Base-by-base conservation (phyloP, 2,888 invertebrate genomes). In the Dinocampus coccinellae region DNA sequence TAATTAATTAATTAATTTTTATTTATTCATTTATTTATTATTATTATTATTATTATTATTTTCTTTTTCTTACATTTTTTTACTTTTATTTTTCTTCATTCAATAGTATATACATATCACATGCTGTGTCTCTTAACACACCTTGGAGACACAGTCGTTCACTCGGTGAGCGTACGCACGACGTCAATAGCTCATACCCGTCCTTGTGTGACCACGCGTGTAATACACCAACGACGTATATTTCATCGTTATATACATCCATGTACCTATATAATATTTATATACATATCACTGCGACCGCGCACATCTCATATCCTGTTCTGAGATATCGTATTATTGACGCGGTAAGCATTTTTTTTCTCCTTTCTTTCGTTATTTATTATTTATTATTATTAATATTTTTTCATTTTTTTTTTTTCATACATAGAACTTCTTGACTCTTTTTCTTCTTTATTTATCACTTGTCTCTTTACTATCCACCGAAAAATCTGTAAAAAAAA, bases 231-330 rank as follows among this genome's bases (percentile, higher is more conserved):
- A 47, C 16, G 16, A 47, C 16, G 20, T 60, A 24, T 62, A 20
- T 62, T 39, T 62, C 20, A 13, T 22, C 22, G 26, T 42, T 20
- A 47, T 47, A 47, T 47, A 47, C 16, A 47, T 47, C 9, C 7
- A 6, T 63, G 24, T 33, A 62, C n/a, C 13, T 29, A 20, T 63
- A 52, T 55, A 26, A 58, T 11, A 58, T 64, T 29, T 61, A 24
- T 58, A 29, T 13, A 22, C 34, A 42, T 70, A 64, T 64, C 70
- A 57, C 42, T 53, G 7, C 57, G 42, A 63, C 57, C 55, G 47
- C 58, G 57, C 64, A n/a, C 47, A 64, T 70, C 64, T 36, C 64
- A 64, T 70, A 70, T 70, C 64, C 70, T 64, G 64, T 70, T 70
- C 64, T 33, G 24, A 60, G 64, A 42, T 64, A 65, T 70, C 64